Conservation (phyloP, 2,888 invertebrate genomes). For the Rhogogaster chlorosoma region DNA sequence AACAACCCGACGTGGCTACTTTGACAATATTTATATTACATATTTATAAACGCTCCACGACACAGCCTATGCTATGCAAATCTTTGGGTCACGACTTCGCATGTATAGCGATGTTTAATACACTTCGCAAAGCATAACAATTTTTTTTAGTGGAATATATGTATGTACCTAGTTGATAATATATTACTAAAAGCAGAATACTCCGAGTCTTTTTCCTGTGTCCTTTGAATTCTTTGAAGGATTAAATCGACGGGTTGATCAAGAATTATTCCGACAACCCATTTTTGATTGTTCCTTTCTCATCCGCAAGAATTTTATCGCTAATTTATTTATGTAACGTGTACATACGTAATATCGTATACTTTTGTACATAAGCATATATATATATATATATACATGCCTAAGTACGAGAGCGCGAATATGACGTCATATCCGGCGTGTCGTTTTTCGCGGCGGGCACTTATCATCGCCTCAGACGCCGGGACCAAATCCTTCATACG, state of each 20-base stretch:
- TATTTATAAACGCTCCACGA: background rate
- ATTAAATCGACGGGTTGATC: no score
- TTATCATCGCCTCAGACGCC: constrained; percentile 61
- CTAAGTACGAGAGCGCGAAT: background rate
- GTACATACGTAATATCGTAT: background rate
- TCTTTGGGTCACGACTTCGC: constrained; percentile 29
- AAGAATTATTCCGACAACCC: no score
- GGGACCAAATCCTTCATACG: constrained; percentile 41
- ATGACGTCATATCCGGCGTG: constrained; percentile 74
- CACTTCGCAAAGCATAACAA: background rate
- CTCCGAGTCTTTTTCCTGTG: no score
- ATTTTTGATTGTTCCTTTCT: background rate
- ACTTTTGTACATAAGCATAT: background rate
- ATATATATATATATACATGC: background rate
- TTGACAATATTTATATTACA: constrained; percentile 38
- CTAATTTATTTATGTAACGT: background rate
- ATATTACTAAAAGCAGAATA: no score
- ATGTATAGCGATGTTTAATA: constrained; percentile 1
- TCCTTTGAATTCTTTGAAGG: no score
- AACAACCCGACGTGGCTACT: constrained; percentile 27
- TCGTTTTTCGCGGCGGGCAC: constrained; percentile 68
- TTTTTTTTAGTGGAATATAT: no score
- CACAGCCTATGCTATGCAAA: constrained; percentile 6
- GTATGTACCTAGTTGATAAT: no score
- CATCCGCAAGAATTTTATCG: background rate